A percentile compares a stretch with the other conserved stretches of the same genome.
Evolutionary conservation across 2,797 vertebrate species (phyloP).

Genomic region (Telmatherina bonti): DNA sequence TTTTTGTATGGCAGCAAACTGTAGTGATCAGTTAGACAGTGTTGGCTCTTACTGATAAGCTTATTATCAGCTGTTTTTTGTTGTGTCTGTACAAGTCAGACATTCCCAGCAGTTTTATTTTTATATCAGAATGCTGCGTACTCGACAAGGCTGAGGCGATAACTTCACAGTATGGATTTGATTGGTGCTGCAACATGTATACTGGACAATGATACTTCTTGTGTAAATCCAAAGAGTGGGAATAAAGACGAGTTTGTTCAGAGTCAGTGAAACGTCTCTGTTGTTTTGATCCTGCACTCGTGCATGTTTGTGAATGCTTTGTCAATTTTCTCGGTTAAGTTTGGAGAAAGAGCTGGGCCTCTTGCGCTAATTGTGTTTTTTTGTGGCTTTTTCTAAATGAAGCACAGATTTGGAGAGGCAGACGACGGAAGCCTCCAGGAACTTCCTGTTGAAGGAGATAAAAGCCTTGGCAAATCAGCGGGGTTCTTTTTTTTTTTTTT

Average conservation of each 20-base stretch:
- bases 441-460: constrained; percentile 69
- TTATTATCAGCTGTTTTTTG: constrained; percentile 34
- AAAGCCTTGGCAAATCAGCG: constrained; percentile 60
- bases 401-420: constrained; percentile 57
- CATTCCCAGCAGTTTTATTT: neutral
- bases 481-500: constrained; percentile 45
- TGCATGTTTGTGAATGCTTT: constrained; percentile 14
- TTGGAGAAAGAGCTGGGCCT: neutral
- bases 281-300: constrained; percentile 22
- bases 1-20: constrained; percentile 44
- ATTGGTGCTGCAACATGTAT: constrained; percentile 57
- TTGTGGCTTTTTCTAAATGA: constrained; percentile 64
- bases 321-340: constrained; percentile 15
- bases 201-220: constrained; percentile 41
- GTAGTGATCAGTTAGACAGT: constrained; percentile 32
- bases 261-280: constrained; percentile 38
- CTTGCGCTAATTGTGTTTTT: constrained; percentile 4
- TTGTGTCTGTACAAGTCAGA: neutral
- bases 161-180: constrained; percentile 34
- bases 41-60: neutral
- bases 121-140: constrained; percentile 56
- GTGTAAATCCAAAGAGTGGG: constrained; percentile 61
- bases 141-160: constrained; percentile 28
- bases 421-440: constrained; percentile 45
- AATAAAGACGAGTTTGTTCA: constrained; percentile 66